Conservation (phyloP, 2,888 invertebrate species). For the Steinernema carpocapsae region DNA sequence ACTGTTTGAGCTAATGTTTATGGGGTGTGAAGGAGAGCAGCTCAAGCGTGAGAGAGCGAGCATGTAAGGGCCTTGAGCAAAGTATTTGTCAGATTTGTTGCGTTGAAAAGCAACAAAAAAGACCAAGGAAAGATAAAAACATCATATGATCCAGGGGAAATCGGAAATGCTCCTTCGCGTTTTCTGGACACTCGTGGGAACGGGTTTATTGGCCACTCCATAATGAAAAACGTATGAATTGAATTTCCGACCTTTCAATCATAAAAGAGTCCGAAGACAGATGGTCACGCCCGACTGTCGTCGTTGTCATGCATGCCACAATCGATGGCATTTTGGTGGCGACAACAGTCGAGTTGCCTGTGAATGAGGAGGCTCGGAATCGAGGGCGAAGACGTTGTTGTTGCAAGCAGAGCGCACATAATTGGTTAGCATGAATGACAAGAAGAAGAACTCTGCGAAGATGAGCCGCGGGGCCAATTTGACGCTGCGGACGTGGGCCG, state of each 20-base stretch:
- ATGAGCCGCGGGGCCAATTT: too few species aligned
- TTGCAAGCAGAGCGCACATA: too few species aligned
- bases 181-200: background rate
- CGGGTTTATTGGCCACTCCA: background rate
- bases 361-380: background rate
- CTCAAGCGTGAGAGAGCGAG: constrained; percentile 16
- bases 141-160: too few species aligned
- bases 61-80: background rate
- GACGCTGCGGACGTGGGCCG: too few species aligned
- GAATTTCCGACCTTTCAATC: background rate
- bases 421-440: too few species aligned
- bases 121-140: background rate
- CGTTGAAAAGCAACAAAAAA: constrained; percentile 5
- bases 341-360: constrained; percentile 7
- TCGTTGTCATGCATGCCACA: constrained; percentile 19
- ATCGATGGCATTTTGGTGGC: constrained; percentile 5
- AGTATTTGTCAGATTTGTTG: constrained; percentile 10
- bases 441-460: too few species aligned
- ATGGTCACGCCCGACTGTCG: constrained; percentile 13
- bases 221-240: constrained; percentile 6
- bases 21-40: background rate
- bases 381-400: too few species aligned
- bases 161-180: background rate
- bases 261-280: background rate
- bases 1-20: background rate